Percentiles rank a stretch among this genome's conserved stretches.
Conservation (phyloP, 2,888 invertebrate genomes). For the Cantharis rufa region DNA sequence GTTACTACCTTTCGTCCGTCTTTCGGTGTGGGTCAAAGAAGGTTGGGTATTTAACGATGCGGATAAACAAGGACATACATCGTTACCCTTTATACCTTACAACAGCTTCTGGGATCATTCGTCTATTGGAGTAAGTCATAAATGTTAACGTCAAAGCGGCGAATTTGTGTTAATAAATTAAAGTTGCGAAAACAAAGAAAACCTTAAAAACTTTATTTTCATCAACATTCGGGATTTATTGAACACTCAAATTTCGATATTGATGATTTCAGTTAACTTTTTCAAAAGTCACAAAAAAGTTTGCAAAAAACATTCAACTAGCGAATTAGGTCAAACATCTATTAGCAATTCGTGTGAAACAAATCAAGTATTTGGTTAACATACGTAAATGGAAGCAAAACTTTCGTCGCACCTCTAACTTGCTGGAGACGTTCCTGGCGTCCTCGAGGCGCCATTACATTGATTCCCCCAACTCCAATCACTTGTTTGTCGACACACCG, state of each 20-base stretch:
- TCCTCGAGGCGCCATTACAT: constrained; percentile 44
- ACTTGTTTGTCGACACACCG: constrained; percentile 42
- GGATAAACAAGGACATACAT: constrained; percentile 43
- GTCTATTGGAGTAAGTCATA: not conserved
- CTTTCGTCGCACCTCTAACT: constrained; percentile 25
- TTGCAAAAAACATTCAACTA: constrained; percentile 3
- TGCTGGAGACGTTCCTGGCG: constrained; percentile 34
- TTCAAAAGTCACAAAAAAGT: constrained; percentile 13
- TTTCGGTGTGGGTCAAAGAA: constrained; percentile 38
- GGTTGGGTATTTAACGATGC: constrained; percentile 45
- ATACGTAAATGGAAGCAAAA: constrained; percentile 1
- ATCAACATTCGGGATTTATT: not conserved
- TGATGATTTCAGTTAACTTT: constrained; percentile 12
- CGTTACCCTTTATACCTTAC: constrained; percentile 32
- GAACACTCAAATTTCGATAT: constrained; percentile 1
- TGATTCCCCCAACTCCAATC: constrained; percentile 42
- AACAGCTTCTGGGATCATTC: constrained; percentile 6
- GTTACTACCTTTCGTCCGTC: constrained; percentile 28
- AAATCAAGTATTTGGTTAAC: constrained; percentile 8
- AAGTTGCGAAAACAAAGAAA: not conserved
- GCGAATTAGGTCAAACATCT: constrained; percentile 23
- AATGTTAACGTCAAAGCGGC: not conserved
- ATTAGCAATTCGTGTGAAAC: constrained; percentile 19
- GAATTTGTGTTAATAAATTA: not conserved
- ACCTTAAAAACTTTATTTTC: not conserved